A percentile compares a stretch with the other conserved stretches of the same genome.
phyloP scores from a whole-genome alignment of 1,140 invertebrate species.

The Tetragonula clypearis region DNA sequence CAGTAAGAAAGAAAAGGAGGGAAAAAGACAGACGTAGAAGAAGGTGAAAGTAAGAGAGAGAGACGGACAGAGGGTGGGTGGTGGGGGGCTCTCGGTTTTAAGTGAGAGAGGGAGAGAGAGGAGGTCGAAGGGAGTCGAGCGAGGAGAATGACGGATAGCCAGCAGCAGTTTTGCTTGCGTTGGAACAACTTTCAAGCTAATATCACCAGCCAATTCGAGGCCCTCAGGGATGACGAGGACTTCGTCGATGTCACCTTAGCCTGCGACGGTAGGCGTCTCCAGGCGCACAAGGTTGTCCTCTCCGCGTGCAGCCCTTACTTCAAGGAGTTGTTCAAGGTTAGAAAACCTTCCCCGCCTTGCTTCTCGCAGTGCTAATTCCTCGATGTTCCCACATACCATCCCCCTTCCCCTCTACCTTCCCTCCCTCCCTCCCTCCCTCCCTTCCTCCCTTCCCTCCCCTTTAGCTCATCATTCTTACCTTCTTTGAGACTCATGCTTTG shows the following conservation, averaged over 20 bases:
- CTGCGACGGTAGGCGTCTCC: constrained; percentile 88
- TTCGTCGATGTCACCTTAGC: constrained; percentile 92
- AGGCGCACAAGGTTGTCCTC: constrained; percentile 91
- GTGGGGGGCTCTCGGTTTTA: constrained; percentile 48
- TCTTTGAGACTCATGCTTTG: constrained; percentile 42
- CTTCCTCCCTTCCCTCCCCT: constrained; percentile 17
- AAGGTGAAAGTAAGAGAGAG: constrained; percentile 53
- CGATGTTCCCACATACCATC: constrained; percentile 8
- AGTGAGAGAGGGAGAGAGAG: constrained; percentile 46
- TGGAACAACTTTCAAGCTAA: constrained; percentile 97
- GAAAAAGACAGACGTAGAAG: constrained; percentile 58
- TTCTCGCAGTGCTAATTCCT: constrained; percentile 47
- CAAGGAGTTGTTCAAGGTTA: constrained; percentile 91
- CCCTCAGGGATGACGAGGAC: constrained; percentile 89
- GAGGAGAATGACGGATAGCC: constrained; percentile 81
- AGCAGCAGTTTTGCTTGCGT: constrained; percentile 94
- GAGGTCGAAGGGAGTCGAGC: constrained; percentile 73
- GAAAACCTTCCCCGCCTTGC: constrained; percentile 71
- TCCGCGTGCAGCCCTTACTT: constrained; percentile 91
- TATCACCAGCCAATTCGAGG: constrained; percentile 91
- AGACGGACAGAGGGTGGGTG: constrained; percentile 49
- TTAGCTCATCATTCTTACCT: constrained; percentile 13
- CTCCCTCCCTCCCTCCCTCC: constrained; percentile 8
- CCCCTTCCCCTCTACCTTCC: constrained; percentile 54
- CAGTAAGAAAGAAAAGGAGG: constrained; percentile 50